Percentiles rank a stretch among this genome's conserved stretches.
phyloP scores from a whole-genome alignment of 1,140 invertebrate genomes.

The Riptortus pedestris region DNA sequence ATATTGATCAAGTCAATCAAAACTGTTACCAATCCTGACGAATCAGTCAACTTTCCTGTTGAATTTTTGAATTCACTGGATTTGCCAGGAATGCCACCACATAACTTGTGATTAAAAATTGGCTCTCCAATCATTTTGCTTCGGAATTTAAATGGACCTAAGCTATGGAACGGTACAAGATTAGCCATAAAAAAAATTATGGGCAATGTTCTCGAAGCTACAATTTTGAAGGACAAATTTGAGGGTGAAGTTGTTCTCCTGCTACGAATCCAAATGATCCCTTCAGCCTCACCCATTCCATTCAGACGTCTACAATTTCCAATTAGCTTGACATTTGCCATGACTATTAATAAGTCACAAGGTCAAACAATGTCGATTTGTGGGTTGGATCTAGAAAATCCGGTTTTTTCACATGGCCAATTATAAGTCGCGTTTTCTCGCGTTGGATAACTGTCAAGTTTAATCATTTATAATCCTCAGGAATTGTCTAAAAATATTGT shows the following conservation, averaged over 20 bases:
- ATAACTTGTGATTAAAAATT: constrained; percentile 36
- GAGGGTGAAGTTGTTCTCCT: constrained; percentile 25
- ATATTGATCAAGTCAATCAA: constrained; percentile 35
- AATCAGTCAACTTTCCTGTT: constrained; percentile 35
- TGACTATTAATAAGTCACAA: constrained; percentile 40
- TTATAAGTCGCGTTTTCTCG: constrained; percentile 36
- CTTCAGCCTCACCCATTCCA: constrained; percentile 23
- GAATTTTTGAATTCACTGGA: constrained; percentile 36
- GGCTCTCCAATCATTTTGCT: constrained; percentile 37
- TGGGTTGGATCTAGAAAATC: constrained; percentile 30
- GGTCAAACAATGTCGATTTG: constrained; percentile 31
- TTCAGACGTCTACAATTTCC: constrained; percentile 35
- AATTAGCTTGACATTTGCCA: constrained; percentile 38
- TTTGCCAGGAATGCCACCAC: constrained; percentile 36
- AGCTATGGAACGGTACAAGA: constrained; percentile 40
- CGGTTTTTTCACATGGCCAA: constrained; percentile 36
- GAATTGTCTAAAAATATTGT: too few species aligned
- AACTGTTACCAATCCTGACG: constrained; percentile 32
- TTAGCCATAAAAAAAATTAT: constrained; percentile 37
- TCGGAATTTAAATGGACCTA: constrained; percentile 35
- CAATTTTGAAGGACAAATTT: constrained; percentile 19
- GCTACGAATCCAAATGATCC: constrained; percentile 26
- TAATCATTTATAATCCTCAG: too few species aligned
- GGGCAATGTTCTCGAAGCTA: constrained; percentile 33
- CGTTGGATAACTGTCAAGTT: background rate